Conservation (phyloP, 2,113 vertebrate species). For the Actenoides hombroni region DNA sequence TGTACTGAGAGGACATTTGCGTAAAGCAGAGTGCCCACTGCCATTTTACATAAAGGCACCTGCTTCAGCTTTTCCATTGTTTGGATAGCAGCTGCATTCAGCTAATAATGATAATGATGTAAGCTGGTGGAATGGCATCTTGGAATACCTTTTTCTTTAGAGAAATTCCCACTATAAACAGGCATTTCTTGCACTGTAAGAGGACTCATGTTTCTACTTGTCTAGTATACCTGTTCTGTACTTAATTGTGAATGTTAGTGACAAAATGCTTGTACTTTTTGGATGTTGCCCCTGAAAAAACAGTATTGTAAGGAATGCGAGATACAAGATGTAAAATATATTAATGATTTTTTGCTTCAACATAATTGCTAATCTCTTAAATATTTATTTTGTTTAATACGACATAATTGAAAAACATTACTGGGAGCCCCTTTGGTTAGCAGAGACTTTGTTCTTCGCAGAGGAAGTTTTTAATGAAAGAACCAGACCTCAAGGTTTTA, state of each 20-base stretch:
- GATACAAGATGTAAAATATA: too few relatives aligned
- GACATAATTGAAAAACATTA: not conserved
- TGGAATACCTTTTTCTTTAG: not conserved
- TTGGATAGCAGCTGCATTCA: not conserved
- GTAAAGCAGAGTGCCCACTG: not conserved
- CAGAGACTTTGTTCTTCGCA: not conserved
- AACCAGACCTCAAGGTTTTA: not conserved
- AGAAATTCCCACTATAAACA: not conserved
- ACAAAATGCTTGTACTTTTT: not conserved
- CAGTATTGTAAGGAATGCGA: not conserved
- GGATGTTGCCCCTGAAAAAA: not conserved
- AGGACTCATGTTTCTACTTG: accelerated
- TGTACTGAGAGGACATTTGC: not conserved
- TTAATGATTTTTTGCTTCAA: not conserved
- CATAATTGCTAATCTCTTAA: not conserved
- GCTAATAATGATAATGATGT: not conserved
- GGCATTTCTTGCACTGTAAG: not conserved
- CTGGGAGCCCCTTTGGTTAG: not conserved
- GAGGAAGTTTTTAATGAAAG: not conserved
- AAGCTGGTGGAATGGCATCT: not conserved
- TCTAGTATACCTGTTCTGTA: not conserved
- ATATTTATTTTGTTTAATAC: not conserved
- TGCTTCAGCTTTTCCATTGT: not conserved
- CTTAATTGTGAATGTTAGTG: not conserved
- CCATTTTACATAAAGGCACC: not conserved